Conservation (phyloP, 1,140 invertebrate genomes). For the Drosophila takahashii region DNA sequence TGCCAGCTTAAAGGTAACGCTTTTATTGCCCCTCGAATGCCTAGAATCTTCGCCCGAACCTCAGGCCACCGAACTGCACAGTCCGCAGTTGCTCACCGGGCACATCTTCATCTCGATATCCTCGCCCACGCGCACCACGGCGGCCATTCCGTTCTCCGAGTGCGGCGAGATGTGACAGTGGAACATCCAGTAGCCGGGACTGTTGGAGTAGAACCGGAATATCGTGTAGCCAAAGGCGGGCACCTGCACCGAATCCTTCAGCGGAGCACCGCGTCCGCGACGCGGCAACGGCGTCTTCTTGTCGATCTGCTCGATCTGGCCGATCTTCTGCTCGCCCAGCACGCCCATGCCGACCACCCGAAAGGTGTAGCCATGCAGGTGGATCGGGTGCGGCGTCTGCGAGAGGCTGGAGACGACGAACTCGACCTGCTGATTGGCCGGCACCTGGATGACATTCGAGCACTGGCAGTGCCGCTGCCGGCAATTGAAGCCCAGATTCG, state of each 20-base stretch:
- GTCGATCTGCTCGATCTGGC: conserved; percentile 74
- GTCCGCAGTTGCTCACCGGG: conserved; percentile 78
- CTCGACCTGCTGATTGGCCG: conserved; percentile 72
- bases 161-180: conserved; percentile 85
- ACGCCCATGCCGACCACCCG: conserved; percentile 81
- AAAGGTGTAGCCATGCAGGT: conserved; percentile 81
- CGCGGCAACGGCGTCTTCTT: conserved; percentile 55
- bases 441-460: conserved; percentile 80
- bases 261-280: conserved; percentile 56
- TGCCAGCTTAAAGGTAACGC: conserved; percentile 17
- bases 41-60: too few relatives aligned
- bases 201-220: conserved; percentile 73
- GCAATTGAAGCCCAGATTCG: conserved; percentile 71
- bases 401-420: conserved; percentile 74
- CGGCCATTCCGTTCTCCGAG: conserved; percentile 86
- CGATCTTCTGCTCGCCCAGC: conserved; percentile 65
- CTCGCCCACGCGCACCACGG: conserved; percentile 86
- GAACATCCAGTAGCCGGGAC: conserved; percentile 81
- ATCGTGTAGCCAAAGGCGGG: conserved; percentile 79
- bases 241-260: conserved; percentile 81
- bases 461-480: conserved; percentile 67
- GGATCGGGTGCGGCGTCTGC: conserved; percentile 71
- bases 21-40: background rate
- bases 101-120: conserved; percentile 81
- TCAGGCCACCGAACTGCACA: conserved; percentile 70